Evolutionary conservation across 2,113 vertebrate species (phyloP).

Genomic region (Dipodomys spectabilis): DNA sequence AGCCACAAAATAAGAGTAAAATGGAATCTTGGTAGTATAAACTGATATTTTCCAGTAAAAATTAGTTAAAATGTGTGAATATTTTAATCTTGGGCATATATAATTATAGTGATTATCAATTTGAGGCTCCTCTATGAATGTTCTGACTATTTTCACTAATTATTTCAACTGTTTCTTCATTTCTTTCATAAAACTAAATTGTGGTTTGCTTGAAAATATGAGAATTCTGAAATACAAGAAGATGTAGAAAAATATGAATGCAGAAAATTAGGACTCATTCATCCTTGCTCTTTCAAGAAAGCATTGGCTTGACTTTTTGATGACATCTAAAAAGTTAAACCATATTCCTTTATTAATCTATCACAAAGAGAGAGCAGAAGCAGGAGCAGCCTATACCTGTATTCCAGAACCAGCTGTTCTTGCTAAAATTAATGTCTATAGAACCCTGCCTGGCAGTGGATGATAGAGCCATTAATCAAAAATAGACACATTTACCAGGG

Average conservation of each 20-base stretch:
- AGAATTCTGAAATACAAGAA: neutral
- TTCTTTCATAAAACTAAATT: slow-evolving; percentile 21
- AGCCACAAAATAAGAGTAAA: neutral
- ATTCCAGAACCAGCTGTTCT: slow-evolving; percentile 67
- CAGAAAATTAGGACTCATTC: slow-evolving; percentile 33
- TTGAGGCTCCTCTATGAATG: neutral
- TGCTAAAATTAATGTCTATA: slow-evolving; percentile 73
- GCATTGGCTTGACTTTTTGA: neutral
- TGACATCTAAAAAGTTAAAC: slow-evolving; percentile 41
- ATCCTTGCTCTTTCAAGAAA: slow-evolving; percentile 38
- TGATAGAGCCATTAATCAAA: slow-evolving; percentile 69
- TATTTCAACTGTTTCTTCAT: neutral
- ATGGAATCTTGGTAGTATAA: neutral
- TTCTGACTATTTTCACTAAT: neutral
- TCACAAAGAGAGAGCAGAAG: slow-evolving; percentile 53
- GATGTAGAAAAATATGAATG: slow-evolving; percentile 5
- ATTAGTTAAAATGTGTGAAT: neutral
- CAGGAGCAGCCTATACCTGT: slow-evolving; percentile 57
- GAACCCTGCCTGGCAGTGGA: slow-evolving; percentile 53
- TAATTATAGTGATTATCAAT: neutral
- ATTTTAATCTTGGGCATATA: neutral
- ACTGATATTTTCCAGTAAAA: slow-evolving; percentile 8
- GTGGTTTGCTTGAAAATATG: neutral
- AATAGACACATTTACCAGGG: slow-evolving; percentile 48
- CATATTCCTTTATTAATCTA: slow-evolving; percentile 67